These are phyloP conservation scores for Lamellibrachia satsuma DNA, from an alignment of 2,888 invertebrate genomes.

Conservation along the genomic window DNA sequence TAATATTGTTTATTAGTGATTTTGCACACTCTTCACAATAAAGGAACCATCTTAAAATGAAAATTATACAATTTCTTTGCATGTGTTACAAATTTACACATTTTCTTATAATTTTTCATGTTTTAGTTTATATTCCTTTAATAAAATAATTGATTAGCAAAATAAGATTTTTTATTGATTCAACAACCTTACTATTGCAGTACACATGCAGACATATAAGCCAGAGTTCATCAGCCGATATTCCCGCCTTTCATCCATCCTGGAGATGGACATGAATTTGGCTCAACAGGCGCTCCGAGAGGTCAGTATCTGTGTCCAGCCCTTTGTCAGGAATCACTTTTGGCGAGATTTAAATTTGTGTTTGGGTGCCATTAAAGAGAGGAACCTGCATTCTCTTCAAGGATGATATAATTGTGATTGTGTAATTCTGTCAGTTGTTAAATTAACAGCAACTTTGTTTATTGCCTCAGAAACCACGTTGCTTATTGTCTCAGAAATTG, in stretches of 20 bases:
- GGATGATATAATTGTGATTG: not conserved
- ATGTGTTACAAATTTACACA: not conserved
- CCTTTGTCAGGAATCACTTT: not conserved
- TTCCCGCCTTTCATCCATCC: conserved; percentile 88
- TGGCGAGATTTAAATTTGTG: not conserved
- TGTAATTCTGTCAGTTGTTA: not conserved
- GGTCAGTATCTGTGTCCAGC: conserved; percentile 57
- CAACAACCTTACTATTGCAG: conserved; percentile 76
- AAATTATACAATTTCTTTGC: not conserved
- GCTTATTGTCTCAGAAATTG: not conserved
- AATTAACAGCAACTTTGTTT: no score
- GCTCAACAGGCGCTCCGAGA: conserved; percentile 93
- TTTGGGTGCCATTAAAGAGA: not conserved
- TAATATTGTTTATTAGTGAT: not conserved
- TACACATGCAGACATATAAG: conserved; percentile 94
- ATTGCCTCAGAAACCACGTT: no score
- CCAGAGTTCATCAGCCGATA: conserved; percentile 88
- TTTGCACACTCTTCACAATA: not conserved
- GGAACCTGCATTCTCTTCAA: not conserved
- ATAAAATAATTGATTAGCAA: not conserved
- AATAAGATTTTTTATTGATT: conserved; percentile 27
- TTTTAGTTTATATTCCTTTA: not conserved
- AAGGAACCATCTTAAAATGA: not conserved
- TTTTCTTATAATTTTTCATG: not conserved
- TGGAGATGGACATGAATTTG: conserved; percentile 89